Evolutionary conservation across 2,888 invertebrate genomes (phyloP), one percentile per base, ranked within the genome.

Genomic region (Tetragonula carbonaria): DNA sequence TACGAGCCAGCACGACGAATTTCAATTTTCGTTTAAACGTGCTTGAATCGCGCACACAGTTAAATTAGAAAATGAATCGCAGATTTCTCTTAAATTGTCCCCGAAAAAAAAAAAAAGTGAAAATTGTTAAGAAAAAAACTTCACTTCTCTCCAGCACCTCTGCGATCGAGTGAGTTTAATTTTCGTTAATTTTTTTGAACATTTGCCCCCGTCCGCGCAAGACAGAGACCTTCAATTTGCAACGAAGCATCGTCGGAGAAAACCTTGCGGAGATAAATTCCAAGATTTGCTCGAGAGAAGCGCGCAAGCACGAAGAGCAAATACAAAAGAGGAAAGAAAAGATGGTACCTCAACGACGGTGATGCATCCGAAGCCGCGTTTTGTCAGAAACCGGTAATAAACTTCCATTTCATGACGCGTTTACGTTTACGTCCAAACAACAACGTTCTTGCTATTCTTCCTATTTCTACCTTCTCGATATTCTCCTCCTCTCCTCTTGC

Each of bases 351-450:
- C 33, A 23, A 68, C 50, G 8, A 21, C 16, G 50, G 75, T 70
- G 65, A 63, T 77, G 80, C 79, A 78, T 78, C 75, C 73, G 68
- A 67, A 45, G 83, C 78, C 78, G 68, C 68, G 78, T 88, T 86
- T 78, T 28, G 80, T 85, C 71, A 82, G 86, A 71, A 80, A 82
- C 75, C 74, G 73, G 83, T 86, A 89, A 87, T 87, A 89, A 89
- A 89, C 83, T 87, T 89, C 80, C 86, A 85, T 89, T 84, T 80
- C 86, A 75, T 74, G 73, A 84, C 84, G 66, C 77, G 74, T 84
- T 66, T 78, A 82, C 77, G 74, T 84, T 66, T 78, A 82, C 74
- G 70, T 79, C 18, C 67, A 71, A 59, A 59, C 21, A 16, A 66
- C 78, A 53, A 28, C 57, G 33, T 55, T 63, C 68, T 45, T 71